Evolutionary conservation across 2,797 vertebrate species (phyloP).

Genomic region (Ctenopoma kingsleyae): DNA sequence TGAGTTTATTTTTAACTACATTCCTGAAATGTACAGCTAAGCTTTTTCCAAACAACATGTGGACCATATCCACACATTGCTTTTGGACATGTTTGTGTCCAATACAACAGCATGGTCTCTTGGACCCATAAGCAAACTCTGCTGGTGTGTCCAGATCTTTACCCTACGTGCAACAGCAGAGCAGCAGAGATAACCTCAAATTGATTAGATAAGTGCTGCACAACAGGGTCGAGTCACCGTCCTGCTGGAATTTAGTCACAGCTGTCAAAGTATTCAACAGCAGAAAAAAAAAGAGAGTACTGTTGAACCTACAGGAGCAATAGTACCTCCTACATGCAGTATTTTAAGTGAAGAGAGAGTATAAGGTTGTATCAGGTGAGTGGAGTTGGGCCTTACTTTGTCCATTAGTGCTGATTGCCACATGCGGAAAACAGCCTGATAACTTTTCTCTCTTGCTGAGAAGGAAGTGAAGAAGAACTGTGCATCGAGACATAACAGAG

Average conservation of each 20-base stretch:
- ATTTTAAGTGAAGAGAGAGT: not conserved
- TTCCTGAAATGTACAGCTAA: not conserved
- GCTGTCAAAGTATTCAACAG: not conserved
- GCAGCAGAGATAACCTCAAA: conserved; percentile 48
- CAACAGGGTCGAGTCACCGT: conserved; percentile 40
- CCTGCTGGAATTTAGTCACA: conserved; percentile 9
- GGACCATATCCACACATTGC: not conserved
- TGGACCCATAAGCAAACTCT: conserved; percentile 8
- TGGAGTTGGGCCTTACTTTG: conserved; percentile 84
- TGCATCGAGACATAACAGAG: not conserved
- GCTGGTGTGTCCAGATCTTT: conserved; percentile 37
- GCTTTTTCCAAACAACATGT: too few species aligned
- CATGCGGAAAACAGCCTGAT: conserved; percentile 90
- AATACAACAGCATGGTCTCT: conserved; percentile 15
- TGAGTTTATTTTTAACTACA: conserved; percentile 19
- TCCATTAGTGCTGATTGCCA: conserved; percentile 93
- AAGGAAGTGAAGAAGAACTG: conserved; percentile 96
- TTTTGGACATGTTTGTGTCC: too few species aligned
- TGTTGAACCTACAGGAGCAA: not conserved
- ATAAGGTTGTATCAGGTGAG: not conserved
- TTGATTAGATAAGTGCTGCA: conserved; percentile 48
- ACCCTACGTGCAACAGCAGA: conserved; percentile 26
- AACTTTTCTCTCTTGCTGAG: conserved; percentile 92
- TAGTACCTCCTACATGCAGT: not conserved
- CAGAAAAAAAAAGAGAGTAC: not conserved